phyloP scores from a whole-genome alignment of 2,888 invertebrate genomes.

The Sepiola atlantica region DNA sequence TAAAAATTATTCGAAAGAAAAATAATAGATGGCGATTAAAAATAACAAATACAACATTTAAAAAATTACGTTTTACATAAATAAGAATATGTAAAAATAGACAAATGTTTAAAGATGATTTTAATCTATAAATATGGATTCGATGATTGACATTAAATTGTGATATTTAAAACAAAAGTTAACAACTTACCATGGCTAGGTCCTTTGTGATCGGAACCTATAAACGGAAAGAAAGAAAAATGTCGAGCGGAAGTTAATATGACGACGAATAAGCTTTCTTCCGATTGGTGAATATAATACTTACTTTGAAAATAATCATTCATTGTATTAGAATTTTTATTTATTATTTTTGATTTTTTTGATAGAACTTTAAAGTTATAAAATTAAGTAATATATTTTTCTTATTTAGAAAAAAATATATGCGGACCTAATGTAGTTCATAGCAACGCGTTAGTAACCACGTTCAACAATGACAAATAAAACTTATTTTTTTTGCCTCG shows the following conservation, averaged over 20 bases:
- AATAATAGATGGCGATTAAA: not conserved
- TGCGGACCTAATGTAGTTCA: not conserved
- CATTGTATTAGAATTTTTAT: not conserved
- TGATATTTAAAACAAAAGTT: not conserved
- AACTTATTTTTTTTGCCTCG: too few relatives aligned
- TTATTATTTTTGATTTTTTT: not conserved
- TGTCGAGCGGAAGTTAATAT: not conserved
- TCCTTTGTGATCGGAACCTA: not conserved
- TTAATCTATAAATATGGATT: not conserved
- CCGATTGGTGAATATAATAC: not conserved
- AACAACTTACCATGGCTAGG: not conserved
- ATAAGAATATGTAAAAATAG: not conserved
- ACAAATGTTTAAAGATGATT: not conserved
- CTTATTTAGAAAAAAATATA: not conserved
- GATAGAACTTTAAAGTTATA: not conserved
- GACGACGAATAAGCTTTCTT: not conserved
- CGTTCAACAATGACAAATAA: not conserved
- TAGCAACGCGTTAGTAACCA: conserved; percentile 2
- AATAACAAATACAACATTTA: not conserved
- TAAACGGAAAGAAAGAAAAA: not conserved
- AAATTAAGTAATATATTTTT: not conserved
- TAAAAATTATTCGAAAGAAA: too few relatives aligned
- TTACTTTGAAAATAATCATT: not conserved
- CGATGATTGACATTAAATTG: not conserved
- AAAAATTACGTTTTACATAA: not conserved